These are phyloP conservation scores for Drosophila sturtevanti DNA, from an alignment of 1,140 invertebrate species.

Conservation along the genomic window DNA sequence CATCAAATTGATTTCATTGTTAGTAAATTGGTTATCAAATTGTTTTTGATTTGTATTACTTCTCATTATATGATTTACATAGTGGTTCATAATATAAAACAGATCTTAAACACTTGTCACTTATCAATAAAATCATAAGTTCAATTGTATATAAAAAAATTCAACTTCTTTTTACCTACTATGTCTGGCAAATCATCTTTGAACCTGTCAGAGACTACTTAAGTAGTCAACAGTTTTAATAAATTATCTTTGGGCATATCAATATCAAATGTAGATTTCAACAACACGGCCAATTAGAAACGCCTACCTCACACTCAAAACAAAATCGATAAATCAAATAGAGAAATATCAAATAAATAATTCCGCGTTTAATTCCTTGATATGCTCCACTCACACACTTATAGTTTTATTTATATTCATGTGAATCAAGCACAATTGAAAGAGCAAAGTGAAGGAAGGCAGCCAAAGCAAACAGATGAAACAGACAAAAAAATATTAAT, in stretches of 20 bases:
- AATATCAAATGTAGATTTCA: conserved; percentile 32
- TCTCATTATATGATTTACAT: not conserved
- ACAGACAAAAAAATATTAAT: conserved; percentile 4
- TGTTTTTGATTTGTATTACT: no score
- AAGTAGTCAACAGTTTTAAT: conserved; percentile 54
- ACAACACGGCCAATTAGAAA: conserved; percentile 59
- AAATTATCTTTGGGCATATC: conserved; percentile 33
- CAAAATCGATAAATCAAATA: conserved; percentile 64
- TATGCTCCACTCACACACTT: conserved; percentile 16
- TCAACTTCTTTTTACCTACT: not conserved
- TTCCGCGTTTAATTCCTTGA: conserved; percentile 38
- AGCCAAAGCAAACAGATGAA: conserved; percentile 36
- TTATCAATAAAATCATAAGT: no score
- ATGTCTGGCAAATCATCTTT: not conserved
- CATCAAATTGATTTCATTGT: no score
- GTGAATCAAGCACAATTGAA: conserved; percentile 54
- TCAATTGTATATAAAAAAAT: not conserved
- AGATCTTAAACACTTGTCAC: not conserved
- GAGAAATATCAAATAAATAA: conserved; percentile 32
- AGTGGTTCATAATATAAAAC: not conserved
- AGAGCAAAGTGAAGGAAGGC: conserved; percentile 52
- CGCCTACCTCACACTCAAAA: conserved; percentile 45
- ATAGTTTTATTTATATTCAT: not conserved
- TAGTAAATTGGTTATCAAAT: no score
- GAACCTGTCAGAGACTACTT: conserved; percentile 61